These are phyloP conservation scores for Calliopsis andreniformis DNA, from an alignment of 1,140 invertebrate genomes.

Conservation along the genomic window DNA sequence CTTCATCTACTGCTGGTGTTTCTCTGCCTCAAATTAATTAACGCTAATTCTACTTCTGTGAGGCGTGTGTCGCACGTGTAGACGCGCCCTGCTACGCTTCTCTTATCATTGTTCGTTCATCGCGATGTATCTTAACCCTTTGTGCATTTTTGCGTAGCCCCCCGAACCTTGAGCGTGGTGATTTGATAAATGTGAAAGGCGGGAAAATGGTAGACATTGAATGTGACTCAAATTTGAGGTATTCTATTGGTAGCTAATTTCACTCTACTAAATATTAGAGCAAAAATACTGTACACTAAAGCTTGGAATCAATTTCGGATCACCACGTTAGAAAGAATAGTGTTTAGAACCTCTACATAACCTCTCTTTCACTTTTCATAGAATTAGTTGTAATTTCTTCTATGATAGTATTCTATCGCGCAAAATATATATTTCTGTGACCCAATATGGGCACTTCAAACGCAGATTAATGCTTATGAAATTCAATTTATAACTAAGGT, in stretches of 20 bases:
- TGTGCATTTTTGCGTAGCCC: neutral
- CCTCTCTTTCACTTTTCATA: neutral
- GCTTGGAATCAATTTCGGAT: too few species aligned
- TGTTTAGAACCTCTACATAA: too few species aligned
- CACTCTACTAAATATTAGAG: too few species aligned
- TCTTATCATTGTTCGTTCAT: neutral
- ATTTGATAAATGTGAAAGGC: too few species aligned
- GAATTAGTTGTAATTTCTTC: too few species aligned
- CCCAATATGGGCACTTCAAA: neutral
- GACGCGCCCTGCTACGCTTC: conserved; percentile 31
- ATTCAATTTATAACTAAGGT: too few species aligned
- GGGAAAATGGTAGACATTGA: too few species aligned
- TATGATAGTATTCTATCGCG: neutral
- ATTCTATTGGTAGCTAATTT: too few species aligned
- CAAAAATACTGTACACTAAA: too few species aligned
- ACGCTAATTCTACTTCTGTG: conserved; percentile 8
- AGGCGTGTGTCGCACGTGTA: conserved; percentile 30
- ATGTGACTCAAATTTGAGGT: too few species aligned
- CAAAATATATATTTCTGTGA: neutral
- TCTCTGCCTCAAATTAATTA: conserved; percentile 42
- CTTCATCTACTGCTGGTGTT: conserved; percentile 20
- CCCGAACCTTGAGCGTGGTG: too few species aligned
- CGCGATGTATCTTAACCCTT: conserved; percentile 44
- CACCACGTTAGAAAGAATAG: too few species aligned
- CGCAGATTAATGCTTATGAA: conserved; percentile 36